Percentiles rank a stretch among this genome's conserved stretches.
Conservation (phyloP, 2,113 vertebrate species). For the Etheostoma cragini region DNA sequence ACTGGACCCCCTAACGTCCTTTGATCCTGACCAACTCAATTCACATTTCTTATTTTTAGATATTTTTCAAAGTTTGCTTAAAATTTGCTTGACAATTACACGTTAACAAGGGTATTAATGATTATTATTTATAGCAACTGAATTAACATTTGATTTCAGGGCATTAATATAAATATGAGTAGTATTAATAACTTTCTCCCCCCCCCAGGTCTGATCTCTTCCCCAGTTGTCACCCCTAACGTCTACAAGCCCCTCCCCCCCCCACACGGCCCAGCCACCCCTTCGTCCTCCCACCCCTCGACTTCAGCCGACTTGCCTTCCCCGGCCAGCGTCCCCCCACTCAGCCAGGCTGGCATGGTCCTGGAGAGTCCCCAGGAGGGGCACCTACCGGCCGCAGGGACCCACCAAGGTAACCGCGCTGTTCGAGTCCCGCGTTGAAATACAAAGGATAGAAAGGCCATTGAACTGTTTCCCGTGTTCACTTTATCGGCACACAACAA, state of each 20-base stretch:
- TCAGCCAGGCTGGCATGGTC: conserved; percentile 71
- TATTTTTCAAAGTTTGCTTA: no score
- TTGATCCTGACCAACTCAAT: no score
- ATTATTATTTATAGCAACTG: background rate
- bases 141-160: background rate
- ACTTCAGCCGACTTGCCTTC: conserved; percentile 63
- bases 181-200: background rate
- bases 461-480: no score
- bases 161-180: background rate
- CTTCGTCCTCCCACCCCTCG: conserved; percentile 41
- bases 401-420: conserved; percentile 58
- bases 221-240: conserved; percentile 71
- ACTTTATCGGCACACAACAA: no score
- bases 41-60: no score
- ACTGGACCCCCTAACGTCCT: no score
- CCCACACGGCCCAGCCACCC: conserved; percentile 51
- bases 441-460: no score
- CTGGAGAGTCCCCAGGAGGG: conserved; percentile 57
- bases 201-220: conserved; percentile 56
- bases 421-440: background rate
- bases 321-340: conserved; percentile 54
- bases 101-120: no score
- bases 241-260: conserved; percentile 70
- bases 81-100: no score
- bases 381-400: conserved; percentile 35